phyloP scores from a whole-genome alignment of 2,113 vertebrate species.

The Odocoileus hemionus region DNA sequence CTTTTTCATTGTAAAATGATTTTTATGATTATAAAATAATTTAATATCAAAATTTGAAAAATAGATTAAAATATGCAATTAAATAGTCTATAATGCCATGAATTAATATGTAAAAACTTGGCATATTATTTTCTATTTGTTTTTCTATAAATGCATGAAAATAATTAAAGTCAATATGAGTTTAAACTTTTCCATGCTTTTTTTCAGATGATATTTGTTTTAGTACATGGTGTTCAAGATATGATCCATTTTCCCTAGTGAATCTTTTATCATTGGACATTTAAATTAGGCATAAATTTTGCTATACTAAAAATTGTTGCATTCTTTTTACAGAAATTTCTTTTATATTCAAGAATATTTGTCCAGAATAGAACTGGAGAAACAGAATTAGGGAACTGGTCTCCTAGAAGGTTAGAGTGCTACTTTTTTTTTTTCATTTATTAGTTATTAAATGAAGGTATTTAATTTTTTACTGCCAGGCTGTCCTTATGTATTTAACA shows the following conservation, averaged over 20 bases:
- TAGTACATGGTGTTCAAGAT: background rate
- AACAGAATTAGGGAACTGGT: background rate
- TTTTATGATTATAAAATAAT: background rate
- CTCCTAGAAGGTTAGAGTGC: background rate
- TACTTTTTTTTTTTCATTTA: background rate
- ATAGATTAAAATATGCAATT: background rate
- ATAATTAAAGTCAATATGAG: background rate
- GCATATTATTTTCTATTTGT: background rate
- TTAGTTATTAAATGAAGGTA: background rate
- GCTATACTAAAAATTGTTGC: background rate
- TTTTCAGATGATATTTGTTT: slow-evolving; percentile 5
- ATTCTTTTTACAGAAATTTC: background rate
- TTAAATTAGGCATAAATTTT: background rate
- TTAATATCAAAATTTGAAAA: background rate
- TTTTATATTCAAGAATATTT: background rate
- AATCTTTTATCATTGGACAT: background rate
- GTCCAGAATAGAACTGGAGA: background rate
- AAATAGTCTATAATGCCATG: background rate
- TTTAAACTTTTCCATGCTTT: background rate
- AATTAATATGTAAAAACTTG: background rate
- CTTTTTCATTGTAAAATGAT: background rate
- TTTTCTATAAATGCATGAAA: background rate
- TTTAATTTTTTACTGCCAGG: background rate
- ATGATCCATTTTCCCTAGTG: background rate
- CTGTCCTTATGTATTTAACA: background rate